These are phyloP conservation scores for Metopolophium dirhodum DNA, from an alignment of 1,140 invertebrate genomes.

Conservation along the genomic window DNA sequence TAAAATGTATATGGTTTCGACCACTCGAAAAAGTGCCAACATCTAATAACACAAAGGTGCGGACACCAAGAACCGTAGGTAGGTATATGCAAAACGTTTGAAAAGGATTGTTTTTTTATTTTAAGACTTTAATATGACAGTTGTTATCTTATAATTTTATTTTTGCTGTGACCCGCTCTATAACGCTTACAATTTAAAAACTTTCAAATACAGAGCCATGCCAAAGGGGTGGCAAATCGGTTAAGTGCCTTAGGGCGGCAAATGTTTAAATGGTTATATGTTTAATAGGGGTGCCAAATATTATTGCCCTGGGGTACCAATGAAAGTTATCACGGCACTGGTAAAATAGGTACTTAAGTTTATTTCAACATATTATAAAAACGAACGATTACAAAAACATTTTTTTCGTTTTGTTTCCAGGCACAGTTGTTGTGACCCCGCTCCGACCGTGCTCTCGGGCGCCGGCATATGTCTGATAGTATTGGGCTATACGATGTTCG, in stretches of 20 bases:
- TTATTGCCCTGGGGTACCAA: too few species aligned
- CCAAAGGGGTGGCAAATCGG: too few species aligned
- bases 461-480: conserved; percentile 83
- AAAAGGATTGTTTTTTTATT: not conserved
- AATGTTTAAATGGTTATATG: too few species aligned
- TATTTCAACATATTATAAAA: not conserved
- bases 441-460: conserved; percentile 60
- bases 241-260: too few species aligned
- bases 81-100: not conserved
- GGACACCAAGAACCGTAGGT: not conserved
- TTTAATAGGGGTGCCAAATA: too few species aligned
- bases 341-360: too few species aligned
- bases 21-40: not conserved
- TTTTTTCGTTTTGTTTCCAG: conserved; percentile 61
- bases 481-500: conserved; percentile 86
- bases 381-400: not conserved
- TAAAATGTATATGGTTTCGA: not conserved
- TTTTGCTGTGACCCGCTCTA: too few species aligned
- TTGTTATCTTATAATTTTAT: too few species aligned
- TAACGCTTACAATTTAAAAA: too few species aligned
- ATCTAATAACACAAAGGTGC: not conserved
- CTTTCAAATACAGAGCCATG: too few species aligned
- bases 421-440: conserved; percentile 62
- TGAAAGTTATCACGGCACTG: too few species aligned
- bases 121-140: too few species aligned